These are phyloP conservation scores for Reinhardtius hippoglossoides DNA, from an alignment of 2,113 vertebrate species.

Conservation along the genomic window DNA sequence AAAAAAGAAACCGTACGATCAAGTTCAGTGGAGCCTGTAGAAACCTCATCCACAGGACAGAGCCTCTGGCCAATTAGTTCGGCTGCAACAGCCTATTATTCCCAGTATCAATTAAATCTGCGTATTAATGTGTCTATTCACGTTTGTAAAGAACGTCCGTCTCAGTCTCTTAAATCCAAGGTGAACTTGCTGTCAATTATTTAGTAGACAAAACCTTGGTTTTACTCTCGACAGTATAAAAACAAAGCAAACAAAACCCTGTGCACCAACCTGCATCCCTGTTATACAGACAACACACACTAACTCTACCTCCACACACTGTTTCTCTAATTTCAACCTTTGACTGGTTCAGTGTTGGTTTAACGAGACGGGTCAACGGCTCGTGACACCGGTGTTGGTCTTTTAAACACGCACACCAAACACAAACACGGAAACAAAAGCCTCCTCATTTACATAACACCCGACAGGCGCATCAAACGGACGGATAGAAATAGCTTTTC, in stretches of 20 bases:
- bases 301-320: neutral
- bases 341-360: neutral
- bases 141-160: no score
- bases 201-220: no score
- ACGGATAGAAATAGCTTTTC: conserved; percentile 9
- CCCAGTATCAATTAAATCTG: no score
- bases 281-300: neutral
- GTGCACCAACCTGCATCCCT: neutral
- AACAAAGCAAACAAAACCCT: no score
- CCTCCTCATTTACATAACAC: conserved; percentile 35
- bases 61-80: no score
- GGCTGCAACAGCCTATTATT: no score
- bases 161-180: no score
- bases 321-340: neutral
- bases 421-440: conserved; percentile 11
- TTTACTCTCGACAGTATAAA: no score
- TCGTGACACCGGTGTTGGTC: neutral
- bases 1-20: neutral
- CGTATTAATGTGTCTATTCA: no score
- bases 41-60: neutral
- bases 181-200: no score
- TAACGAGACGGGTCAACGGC: neutral
- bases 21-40: neutral
- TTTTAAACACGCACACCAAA: conserved; percentile 19
- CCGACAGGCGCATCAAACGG: conserved; percentile 49